Base-by-base conservation (phyloP, 1,140 invertebrate genomes). In the Anastrepha obliqua region DNA sequence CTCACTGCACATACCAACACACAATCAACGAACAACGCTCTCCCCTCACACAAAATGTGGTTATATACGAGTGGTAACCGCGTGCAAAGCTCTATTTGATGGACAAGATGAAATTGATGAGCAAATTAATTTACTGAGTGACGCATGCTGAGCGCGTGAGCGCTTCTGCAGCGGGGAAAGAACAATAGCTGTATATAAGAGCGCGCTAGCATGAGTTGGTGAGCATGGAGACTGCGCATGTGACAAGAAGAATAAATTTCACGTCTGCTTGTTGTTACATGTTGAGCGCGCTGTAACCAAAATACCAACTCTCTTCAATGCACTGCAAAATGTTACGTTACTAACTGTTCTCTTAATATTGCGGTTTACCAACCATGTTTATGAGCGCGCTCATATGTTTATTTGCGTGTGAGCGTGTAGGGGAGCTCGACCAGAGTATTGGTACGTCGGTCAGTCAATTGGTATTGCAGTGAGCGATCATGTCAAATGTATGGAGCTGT, bases 381-480 rank as follows among this genome's bases (percentile, higher is more conserved):
- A 39, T 74, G n/a, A 15, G 67, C 67, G 13, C 42, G 42, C 17
- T 3, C 39, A 44, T 74, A 13, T 47, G 67, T 4, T 13, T 74
- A 17, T 47, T 2, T 39, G 20, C 65, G 20, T 47, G 9, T 17
- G 3, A 17, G 67, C 60, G 60, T 42, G 1, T n/a, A 67, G 39
- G 11, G 15, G 67, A 44, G 60, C 60, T 62, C n/a, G 4, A 3
- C n/a, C n/a, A 13, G 60, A 17, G n/a, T 62, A n/a, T 17, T 62
- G 11, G 51, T 55, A 55, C 29, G 20, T 29, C 47, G 44, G 47
- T 29, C 74, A 81, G n/a, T 13, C 60, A 62, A 62, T n/a, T 81
- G 67, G 42, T 42, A 47, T 55, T 81, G 47, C n/a, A n/a, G 74
- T 81, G 74, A 81, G 74, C 74, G 74, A 81, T 81, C 74, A 55